phyloP scores from a whole-genome alignment of 2,888 invertebrate species.

The Icerya purchasi region DNA sequence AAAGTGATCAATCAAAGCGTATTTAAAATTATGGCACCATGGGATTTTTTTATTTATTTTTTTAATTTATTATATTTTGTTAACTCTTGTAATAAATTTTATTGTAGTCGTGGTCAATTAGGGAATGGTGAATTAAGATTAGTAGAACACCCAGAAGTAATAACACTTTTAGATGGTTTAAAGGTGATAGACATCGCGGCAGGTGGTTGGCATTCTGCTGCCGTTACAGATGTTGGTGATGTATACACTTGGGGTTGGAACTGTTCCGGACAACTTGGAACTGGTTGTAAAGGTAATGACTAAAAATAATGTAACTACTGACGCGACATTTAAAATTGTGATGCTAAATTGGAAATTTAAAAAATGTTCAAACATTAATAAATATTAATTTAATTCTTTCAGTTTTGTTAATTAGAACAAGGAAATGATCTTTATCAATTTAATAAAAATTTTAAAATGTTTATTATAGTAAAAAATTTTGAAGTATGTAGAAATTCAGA shows the following conservation, averaged over 20 bases:
- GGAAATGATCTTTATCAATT: no score
- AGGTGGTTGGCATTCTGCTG: slow-evolving; percentile 73
- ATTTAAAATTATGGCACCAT: neutral
- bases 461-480: no score
- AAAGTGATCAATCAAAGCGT: neutral
- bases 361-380: no score
- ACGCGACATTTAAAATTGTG: no score
- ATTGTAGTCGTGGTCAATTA: slow-evolving; percentile 59
- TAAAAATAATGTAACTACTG: no score
- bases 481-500: no score
- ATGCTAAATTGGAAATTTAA: no score
- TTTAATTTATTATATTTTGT: no score
- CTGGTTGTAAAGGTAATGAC: neutral
- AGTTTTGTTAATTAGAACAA: no score
- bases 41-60: neutral
- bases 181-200: slow-evolving; percentile 45
- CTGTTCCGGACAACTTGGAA: slow-evolving; percentile 61
- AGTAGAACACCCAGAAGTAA: slow-evolving; percentile 36
- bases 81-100: neutral
- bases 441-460: no score
- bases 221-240: slow-evolving; percentile 56
- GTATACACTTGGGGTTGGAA: slow-evolving; percentile 85
- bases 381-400: no score
- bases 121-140: slow-evolving; percentile 52
- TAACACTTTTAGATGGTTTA: slow-evolving; percentile 56